A percentile compares a stretch with the other conserved stretches of the same genome.
These are phyloP conservation scores for Drosophila histrio DNA, from an alignment of 2,888 invertebrate species.

Conservation along the genomic window DNA sequence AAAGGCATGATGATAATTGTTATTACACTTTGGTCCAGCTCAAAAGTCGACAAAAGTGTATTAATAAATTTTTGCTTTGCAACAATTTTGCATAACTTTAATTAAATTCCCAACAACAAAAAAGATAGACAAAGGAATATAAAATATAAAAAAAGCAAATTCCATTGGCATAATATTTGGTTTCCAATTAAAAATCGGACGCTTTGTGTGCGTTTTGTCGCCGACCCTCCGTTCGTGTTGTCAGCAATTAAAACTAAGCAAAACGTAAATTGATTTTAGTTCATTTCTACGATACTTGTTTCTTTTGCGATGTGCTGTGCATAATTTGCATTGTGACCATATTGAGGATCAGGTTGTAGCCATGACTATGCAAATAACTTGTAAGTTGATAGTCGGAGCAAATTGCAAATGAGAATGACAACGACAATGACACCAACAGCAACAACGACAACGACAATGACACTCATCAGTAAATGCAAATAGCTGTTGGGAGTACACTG, in stretches of 20 bases:
- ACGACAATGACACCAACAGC: background rate
- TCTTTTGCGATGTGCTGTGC: conserved; percentile 16
- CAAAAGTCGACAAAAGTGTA: conserved; percentile 11
- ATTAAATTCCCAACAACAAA: conserved; percentile 61
- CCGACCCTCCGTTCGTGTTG: background rate
- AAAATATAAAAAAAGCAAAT: conserved; percentile 38
- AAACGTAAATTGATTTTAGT: conserved; percentile 70
- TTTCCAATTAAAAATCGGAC: conserved; percentile 70
- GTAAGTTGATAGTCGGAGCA: conserved; percentile 54
- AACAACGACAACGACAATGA: conserved; percentile 19
- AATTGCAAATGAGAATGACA: conserved; percentile 52
- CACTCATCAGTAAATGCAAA: conserved; percentile 68
- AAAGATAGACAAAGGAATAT: conserved; percentile 11
- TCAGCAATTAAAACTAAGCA: conserved; percentile 78
- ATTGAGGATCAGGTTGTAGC: conserved; percentile 55
- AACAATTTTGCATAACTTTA: conserved; percentile 51
- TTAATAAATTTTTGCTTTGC: conserved; percentile 38
- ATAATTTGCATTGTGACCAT: conserved; percentile 59
- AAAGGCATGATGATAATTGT: conserved; percentile 14
- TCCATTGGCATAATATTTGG: conserved; percentile 60
- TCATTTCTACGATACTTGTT: conserved; percentile 6
- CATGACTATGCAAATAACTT: conserved; percentile 72
- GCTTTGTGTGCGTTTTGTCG: conserved; percentile 43
- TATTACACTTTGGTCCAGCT: background rate
- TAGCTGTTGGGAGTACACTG: conserved; percentile 43